Evolutionary conservation across 2,888 invertebrate genomes (phyloP).

Genomic region (Gnatocerus cornutus): DNA sequence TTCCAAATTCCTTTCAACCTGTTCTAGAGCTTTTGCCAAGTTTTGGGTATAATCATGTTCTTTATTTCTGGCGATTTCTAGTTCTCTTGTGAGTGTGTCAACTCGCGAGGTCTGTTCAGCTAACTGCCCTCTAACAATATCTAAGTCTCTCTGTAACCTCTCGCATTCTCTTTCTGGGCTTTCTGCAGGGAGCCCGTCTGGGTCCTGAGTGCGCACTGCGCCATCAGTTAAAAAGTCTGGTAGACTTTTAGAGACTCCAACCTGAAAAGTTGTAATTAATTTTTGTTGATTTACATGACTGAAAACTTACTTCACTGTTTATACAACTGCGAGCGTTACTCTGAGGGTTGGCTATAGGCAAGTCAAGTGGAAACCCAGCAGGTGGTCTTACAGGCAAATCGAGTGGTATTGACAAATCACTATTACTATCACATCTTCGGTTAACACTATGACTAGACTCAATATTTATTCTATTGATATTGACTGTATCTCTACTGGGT

Average conservation of each 20-base stretch:
- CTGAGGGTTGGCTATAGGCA: conserved; percentile 61
- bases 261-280: conserved; percentile 51
- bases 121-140: conserved; percentile 73
- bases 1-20: conserved; percentile 76
- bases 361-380: conserved; percentile 68
- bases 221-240: conserved; percentile 84
- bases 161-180: conserved; percentile 68
- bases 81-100: conserved; percentile 73
- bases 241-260: conserved; percentile 74
- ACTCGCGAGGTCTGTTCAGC: conserved; percentile 73
- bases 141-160: conserved; percentile 75
- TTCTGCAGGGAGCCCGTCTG: conserved; percentile 57
- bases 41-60: conserved; percentile 74
- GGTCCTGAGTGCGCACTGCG: conserved; percentile 71
- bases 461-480: conserved; percentile 52
- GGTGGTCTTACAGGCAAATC: conserved; percentile 66
- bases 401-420: conserved; percentile 61
- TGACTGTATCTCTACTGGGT: conserved; percentile 68
- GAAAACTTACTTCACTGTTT: conserved; percentile 56
- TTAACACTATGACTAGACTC: conserved; percentile 56
- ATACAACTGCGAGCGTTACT: conserved; percentile 58
- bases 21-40: conserved; percentile 74
- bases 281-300: conserved; percentile 53
- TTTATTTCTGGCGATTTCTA: conserved; percentile 72
- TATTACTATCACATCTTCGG: conserved; percentile 52